These are phyloP conservation scores for Apantesis nais DNA, from an alignment of 2,888 invertebrate species.

Conservation along the genomic window DNA sequence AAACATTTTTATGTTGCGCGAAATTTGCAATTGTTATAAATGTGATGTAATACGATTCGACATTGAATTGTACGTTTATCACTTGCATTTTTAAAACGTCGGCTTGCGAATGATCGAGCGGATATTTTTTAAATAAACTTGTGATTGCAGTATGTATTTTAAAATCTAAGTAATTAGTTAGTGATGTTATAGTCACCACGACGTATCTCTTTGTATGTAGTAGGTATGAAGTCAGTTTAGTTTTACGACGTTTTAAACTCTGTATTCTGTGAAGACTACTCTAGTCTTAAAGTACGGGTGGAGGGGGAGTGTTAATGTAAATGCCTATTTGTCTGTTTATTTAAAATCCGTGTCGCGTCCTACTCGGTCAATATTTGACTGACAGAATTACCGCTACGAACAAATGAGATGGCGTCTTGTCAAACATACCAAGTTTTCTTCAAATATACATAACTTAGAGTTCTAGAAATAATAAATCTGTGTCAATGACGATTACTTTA, in stretches of 20 bases:
- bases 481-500: conserved; percentile 54
- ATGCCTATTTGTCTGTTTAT: conserved; percentile 82
- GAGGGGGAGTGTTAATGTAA: conserved; percentile 74
- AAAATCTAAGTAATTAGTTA: background rate
- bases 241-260: background rate
- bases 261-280: conserved; percentile 35
- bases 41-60: conserved; percentile 8
- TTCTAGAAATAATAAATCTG: conserved; percentile 53
- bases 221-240: background rate
- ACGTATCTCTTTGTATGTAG: background rate
- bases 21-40: conserved; percentile 9
- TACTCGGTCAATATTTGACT: conserved; percentile 81
- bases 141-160: background rate
- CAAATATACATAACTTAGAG: conserved; percentile 53
- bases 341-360: conserved; percentile 83
- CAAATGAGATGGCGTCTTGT: conserved; percentile 74
- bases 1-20: conserved; percentile 12
- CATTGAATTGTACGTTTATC: background rate
- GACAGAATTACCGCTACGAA: conserved; percentile 81
- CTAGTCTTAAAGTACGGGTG: conserved; percentile 36
- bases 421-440: conserved; percentile 66
- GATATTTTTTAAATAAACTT: background rate
- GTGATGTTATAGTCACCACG: background rate
- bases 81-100: background rate
- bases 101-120: background rate